phyloP scores from a whole-genome alignment of 2,113 vertebrate species.

The Spea multiplicata region DNA sequence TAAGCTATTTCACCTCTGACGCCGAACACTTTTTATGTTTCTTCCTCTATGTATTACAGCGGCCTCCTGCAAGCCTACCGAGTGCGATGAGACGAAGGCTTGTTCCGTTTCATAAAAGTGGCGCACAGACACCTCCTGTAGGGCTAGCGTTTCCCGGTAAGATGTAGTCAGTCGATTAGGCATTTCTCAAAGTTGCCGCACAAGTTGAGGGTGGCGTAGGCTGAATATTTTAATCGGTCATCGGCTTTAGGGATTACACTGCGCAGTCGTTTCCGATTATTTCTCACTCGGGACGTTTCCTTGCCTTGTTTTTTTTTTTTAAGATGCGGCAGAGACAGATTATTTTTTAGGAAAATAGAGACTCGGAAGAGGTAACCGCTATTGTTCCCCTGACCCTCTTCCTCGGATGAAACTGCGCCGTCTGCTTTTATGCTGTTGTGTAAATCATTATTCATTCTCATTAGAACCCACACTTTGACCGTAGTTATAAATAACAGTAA shows the following conservation, averaged over 20 bases:
- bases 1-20: slow-evolving; percentile 39
- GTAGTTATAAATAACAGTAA: too few species aligned
- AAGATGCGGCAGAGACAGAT: too few species aligned
- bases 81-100: background rate
- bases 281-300: background rate
- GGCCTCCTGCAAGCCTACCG: background rate
- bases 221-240: background rate
- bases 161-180: too few species aligned
- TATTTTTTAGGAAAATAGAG: too few species aligned
- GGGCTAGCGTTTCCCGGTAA: slow-evolving; percentile 6
- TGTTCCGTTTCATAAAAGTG: slow-evolving; percentile 31
- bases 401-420: too few species aligned
- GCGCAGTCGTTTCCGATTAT: background rate
- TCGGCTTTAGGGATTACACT: background rate
- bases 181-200: too few species aligned
- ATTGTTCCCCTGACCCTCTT: too few species aligned
- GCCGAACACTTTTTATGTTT: slow-evolving; percentile 15
- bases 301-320: background rate
- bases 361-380: too few species aligned
- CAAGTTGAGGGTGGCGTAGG: too few species aligned
- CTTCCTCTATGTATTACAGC: slow-evolving; percentile 8
- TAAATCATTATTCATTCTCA: too few species aligned
- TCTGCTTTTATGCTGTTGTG: too few species aligned
- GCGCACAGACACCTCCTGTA: background rate
- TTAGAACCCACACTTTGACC: too few species aligned